phyloP scores from a whole-genome alignment of 2,113 vertebrate genomes.

The Eptesicus fuscus region DNA sequence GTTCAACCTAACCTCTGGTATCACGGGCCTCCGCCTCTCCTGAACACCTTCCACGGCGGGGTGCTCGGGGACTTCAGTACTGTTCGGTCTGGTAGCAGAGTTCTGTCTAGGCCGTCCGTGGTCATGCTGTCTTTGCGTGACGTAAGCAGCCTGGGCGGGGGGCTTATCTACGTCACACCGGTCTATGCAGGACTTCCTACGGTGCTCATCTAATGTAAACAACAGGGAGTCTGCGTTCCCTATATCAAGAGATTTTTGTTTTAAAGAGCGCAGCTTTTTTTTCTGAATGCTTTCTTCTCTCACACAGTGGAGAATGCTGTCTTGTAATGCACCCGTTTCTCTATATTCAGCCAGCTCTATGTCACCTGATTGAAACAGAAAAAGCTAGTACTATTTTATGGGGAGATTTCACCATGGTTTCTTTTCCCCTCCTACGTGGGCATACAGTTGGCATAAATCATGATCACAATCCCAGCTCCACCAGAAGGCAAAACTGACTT shows the following conservation, averaged over 20 bases:
- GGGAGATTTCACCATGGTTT: conserved; percentile 58
- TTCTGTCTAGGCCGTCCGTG: conserved; percentile 86
- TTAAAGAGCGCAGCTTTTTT: conserved; percentile 96
- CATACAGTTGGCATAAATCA: conserved; percentile 43
- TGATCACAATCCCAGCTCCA: conserved; percentile 65
- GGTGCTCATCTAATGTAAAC: conserved; percentile 95
- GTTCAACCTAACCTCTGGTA: conserved; percentile 95
- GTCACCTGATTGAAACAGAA: conserved; percentile 91
- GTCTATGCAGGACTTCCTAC: conserved; percentile 98
- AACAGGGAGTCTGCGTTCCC: conserved; percentile 97
- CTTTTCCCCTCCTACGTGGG: conserved; percentile 55
- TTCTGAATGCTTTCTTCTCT: conserved; percentile 96
- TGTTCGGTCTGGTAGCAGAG: conserved; percentile 83
- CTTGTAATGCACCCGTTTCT: conserved; percentile 93
- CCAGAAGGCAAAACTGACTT: conserved; percentile 45
- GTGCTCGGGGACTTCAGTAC: conserved; percentile 78
- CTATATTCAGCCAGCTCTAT: conserved; percentile 98
- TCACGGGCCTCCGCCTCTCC: conserved; percentile 89
- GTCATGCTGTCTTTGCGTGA: conserved; percentile 78
- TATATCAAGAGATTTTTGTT: conserved; percentile 99
- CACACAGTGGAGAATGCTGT: conserved; percentile 94
- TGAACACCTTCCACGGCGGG: conserved; percentile 80
- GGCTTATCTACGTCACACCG: conserved; percentile 91
- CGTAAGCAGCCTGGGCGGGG: conserved; percentile 76
- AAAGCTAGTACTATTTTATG: conserved; percentile 81